These are phyloP conservation scores for Hydrolagus colliei DNA, from an alignment of 2,797 vertebrate genomes.

Conservation along the genomic window DNA sequence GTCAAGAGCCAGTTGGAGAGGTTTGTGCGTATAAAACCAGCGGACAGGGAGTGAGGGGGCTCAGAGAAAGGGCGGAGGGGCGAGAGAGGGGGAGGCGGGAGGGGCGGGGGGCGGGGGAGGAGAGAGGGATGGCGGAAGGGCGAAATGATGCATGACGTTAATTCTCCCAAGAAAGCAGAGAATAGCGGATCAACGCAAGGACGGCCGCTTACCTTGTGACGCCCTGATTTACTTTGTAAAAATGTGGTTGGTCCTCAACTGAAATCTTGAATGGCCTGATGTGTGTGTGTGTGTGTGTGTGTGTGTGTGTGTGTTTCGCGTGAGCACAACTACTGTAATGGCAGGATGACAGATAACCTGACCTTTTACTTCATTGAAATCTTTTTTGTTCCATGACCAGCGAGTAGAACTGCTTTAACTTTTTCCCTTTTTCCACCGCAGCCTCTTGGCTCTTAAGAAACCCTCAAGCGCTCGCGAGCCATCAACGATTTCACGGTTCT, in stretches of 20 bases:
- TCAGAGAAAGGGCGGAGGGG: no score
- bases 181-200: conserved; percentile 1
- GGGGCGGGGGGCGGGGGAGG: background rate
- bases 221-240: conserved; percentile 10
- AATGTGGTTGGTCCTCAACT: background rate
- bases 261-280: conserved; percentile 2
- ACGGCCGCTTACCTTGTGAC: background rate
- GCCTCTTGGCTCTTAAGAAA: background rate
- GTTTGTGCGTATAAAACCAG: background rate
- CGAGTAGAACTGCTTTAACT: background rate
- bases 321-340: background rate
- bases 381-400: background rate
- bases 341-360: conserved; percentile 9
- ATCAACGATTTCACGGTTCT: no score
- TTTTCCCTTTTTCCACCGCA: background rate
- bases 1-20: background rate
- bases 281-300: background rate
- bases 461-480: no score
- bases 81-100: no score
- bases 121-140: background rate
- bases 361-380: background rate
- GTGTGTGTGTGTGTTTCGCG: background rate
- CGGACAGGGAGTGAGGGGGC: no score
- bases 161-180: conserved; percentile 10
- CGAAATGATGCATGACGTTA: background rate